A percentile compares a stretch with the other conserved stretches of the same genome.
Evolutionary conservation across 2,797 vertebrate species (phyloP).

Genomic region (Geotrypetes seraphini): DNA sequence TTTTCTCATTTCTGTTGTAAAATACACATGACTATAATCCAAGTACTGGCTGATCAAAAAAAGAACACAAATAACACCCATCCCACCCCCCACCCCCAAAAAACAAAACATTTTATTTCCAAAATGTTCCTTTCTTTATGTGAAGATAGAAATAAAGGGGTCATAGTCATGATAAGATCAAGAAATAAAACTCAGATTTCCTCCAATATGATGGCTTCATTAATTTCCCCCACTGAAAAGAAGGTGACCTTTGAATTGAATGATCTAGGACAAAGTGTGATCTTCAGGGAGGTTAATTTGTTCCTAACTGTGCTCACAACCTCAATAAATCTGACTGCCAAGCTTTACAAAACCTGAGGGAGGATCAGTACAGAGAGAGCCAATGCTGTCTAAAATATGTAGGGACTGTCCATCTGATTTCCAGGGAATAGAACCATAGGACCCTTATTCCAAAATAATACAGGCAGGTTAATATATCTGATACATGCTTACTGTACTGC

Average conservation of each 20-base stretch:
- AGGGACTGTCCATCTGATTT: slow-evolving; percentile 20
- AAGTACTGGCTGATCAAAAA: no score
- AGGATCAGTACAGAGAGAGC: slow-evolving; percentile 15
- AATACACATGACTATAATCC: no score
- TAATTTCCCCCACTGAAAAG: slow-evolving; percentile 20
- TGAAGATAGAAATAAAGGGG: slow-evolving; percentile 26
- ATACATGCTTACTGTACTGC: not conserved
- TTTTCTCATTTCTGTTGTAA: no score
- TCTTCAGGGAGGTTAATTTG: slow-evolving; percentile 43
- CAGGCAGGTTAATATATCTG: not conserved
- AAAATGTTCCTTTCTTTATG: slow-evolving; percentile 17
- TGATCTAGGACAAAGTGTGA: slow-evolving; percentile 19
- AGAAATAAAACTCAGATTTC: slow-evolving; percentile 19
- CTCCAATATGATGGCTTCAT: slow-evolving; percentile 25
- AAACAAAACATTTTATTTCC: slow-evolving; percentile 4
- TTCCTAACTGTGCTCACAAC: slow-evolving; percentile 42
- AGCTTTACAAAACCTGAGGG: slow-evolving; percentile 24
- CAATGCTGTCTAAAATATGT: slow-evolving; percentile 32
- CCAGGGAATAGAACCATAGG: slow-evolving; percentile 10
- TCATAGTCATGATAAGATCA: slow-evolving; percentile 24
- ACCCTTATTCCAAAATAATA: slow-evolving; percentile 2
- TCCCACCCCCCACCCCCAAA: no score
- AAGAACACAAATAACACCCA: no score
- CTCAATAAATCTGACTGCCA: slow-evolving; percentile 40
- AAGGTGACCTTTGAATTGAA: slow-evolving; percentile 16